Base-by-base conservation (phyloP, 35 echinoderm and acorn worm species). In the Diadema setosum region DNA sequence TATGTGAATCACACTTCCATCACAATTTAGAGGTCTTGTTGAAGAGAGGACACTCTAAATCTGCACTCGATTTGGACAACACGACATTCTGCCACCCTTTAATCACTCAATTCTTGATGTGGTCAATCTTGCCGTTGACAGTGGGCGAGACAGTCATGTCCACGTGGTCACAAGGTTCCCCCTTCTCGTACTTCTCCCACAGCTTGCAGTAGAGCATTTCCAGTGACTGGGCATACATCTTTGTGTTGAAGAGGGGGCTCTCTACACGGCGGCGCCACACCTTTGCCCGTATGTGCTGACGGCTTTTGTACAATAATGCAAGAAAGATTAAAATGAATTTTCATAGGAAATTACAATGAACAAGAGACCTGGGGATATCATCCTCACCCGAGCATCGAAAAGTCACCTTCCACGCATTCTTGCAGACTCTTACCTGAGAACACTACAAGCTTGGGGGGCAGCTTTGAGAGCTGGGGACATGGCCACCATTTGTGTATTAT, bases 101-200 rank as follows among this genome's bases (percentile, higher is more conserved):
- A n/a, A n/a, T 36, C 45, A 55, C 33, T 50, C 40, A 61, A 37
- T 59, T 63, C 59, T 40, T 86, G 58, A 69, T 67, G 1, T 17
- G n/a, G 33, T 67, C 64, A 23, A 40, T 86, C 37, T 44, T 86
- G 16, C 87, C 70, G 39, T 81, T 90, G 24, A 64, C 63, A 44
- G 58, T 16, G 31, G 32, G 12, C 37, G 37, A 20, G 30, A 27
- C 58, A 15, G 56, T 70, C 24, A 65, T 32, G 23, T 75, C 36
- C 25, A 98, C 85, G 27, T 99, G 86, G 50, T 90, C 85, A 23
- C 42, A 34, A 5, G 63, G 52, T 5, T 92, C 83, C 12, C 93
- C 96, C 16, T 81, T 95, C 37, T 92, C 86, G 34, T 90, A 70
- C 44, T 86, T 91, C 42, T 92, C 89, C 92, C 92, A 99, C 50